phyloP scores from a whole-genome alignment of 2,888 invertebrate species.

The Ichneumon xanthorius region DNA sequence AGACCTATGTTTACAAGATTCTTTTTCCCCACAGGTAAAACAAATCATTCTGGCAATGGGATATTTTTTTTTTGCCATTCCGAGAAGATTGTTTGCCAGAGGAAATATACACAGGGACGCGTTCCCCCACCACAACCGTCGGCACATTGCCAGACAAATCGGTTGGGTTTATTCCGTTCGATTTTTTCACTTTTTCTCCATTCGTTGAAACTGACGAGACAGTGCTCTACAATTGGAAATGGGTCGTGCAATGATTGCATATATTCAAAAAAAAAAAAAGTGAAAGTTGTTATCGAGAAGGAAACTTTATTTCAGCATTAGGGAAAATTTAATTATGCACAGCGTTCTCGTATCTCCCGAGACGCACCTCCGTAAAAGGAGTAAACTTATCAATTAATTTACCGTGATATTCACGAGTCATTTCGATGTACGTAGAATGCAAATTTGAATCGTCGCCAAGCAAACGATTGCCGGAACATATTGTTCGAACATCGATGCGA shows the following conservation, averaged over 20 bases:
- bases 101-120: not conserved
- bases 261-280: not conserved
- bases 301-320: slow-evolving; percentile 11
- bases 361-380: not conserved
- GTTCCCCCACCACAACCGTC: not conserved
- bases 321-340: slow-evolving; percentile 15
- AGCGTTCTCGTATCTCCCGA: not conserved
- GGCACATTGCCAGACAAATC: not conserved
- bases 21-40: not conserved
- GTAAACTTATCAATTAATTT: slow-evolving; percentile 6
- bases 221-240: not conserved
- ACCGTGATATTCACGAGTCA: not conserved
- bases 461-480: slow-evolving; percentile 11
- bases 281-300: not conserved
- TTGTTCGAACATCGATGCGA: not conserved
- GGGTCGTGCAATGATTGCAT: slow-evolving; percentile 10
- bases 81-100: not conserved
- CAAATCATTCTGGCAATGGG: not conserved
- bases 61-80: not conserved
- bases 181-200: not conserved
- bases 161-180: not conserved
- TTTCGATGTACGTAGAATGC: not conserved
- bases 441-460: slow-evolving; percentile 19
- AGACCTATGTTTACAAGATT: not conserved
- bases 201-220: not conserved